phyloP scores from a whole-genome alignment of 1,140 invertebrate species.

The Magallana ariakensis region DNA sequence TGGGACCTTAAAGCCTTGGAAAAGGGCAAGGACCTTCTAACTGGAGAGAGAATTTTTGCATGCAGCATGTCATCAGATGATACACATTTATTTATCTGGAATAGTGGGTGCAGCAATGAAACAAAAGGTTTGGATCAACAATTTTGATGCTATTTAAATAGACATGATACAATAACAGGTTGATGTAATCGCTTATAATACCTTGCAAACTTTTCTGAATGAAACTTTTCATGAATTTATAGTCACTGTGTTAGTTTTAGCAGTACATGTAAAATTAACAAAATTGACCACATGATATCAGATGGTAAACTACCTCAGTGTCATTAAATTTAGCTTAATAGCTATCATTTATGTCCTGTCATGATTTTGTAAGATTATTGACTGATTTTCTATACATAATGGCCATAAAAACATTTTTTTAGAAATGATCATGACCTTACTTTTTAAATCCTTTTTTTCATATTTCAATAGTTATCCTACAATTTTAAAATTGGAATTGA shows the following conservation, averaged over 20 bases:
- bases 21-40: slow-evolving; percentile 34
- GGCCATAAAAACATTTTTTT: not conserved
- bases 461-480: slow-evolving; percentile 32
- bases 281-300: not conserved
- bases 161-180: no score
- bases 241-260: no score
- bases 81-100: not conserved
- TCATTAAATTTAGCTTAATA: not conserved
- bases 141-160: no score
- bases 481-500: slow-evolving; percentile 43
- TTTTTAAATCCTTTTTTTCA: not conserved
- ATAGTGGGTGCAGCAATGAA: slow-evolving; percentile 40
- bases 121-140: not conserved
- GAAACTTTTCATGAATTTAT: no score
- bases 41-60: slow-evolving; percentile 29
- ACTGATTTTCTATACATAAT: not conserved
- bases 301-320: not conserved
- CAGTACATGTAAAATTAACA: no score
- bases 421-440: not conserved
- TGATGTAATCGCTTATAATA: no score
- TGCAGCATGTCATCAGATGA: slow-evolving; percentile 6
- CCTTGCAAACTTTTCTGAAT: not conserved
- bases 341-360: not conserved
- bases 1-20: slow-evolving; percentile 44
- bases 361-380: no score